Evolutionary conservation across 2,113 vertebrate genomes (phyloP), one percentile per base, ranked within the genome.

Genomic region (Bombycilla garrulus): DNA sequence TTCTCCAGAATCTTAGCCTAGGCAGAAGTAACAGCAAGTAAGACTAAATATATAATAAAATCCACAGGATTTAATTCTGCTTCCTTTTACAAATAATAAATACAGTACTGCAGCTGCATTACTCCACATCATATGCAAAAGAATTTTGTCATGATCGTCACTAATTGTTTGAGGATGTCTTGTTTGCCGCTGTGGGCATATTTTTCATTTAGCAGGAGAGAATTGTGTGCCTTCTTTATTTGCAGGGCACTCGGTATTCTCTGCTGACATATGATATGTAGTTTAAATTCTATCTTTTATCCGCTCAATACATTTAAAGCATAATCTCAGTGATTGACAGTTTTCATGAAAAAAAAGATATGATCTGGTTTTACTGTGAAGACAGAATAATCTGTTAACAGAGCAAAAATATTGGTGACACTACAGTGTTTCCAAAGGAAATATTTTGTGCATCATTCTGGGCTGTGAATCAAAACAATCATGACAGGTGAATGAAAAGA

Each of bases 401-500:
- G 94, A 96, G 96, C 80, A 97, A 96, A 97, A 98, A 95, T 95
- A 97, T 76, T 88, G 92, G 82, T 96, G 92, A 97, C 95, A 96
- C 93, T 91, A 88, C 81, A 71, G 88, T 95, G 86, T 93, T 98
- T 98, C 95, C 96, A 93, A 96, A 95, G 97, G 97, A 98, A 97
- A 95, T 96, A 96, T 94, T 97, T 97, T 94, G 95, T 94, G 97
- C 81, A 88, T 94, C 92, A 91, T 95, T 94, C 82, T 96, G 90
- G 98, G 95, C 93, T 95, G 91, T 88, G 95, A 97, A 97, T 97
- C 95, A 96, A 97, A 98, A 97, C 93, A 95, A 93, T 97, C 83
- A 65, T 89, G 97, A 98, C 97, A 98, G 95, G 92, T 97, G 97
- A 97, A 97, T 96, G 96, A 97, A 97, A 96, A 97, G 87, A 97